Conservation (phyloP, 2,888 invertebrate species). For the Tetrapedia diversipes region DNA sequence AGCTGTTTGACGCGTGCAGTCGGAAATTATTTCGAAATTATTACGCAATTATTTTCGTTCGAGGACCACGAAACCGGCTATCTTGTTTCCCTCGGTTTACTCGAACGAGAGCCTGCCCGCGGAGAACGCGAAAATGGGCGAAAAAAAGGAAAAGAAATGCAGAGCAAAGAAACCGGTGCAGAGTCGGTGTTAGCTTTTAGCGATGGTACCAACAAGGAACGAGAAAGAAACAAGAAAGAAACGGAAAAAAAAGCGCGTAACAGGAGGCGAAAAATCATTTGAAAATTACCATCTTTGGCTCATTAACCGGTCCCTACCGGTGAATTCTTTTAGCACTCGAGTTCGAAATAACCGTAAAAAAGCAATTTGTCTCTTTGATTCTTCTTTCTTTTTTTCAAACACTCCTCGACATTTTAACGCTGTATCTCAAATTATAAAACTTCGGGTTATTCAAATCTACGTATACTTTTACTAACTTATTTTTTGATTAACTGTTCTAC, state of each 20-base stretch:
- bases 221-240: constrained; percentile 38
- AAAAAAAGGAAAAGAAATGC: too few relatives aligned
- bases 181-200: constrained; percentile 67
- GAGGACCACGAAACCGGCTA: constrained; percentile 25
- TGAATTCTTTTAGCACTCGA: constrained; percentile 67
- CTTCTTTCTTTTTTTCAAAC: background rate
- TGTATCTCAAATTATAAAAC: too few relatives aligned
- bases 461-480: too few relatives aligned
- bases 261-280: constrained; percentile 72
- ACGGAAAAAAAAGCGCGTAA: constrained; percentile 34
- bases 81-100: constrained; percentile 58
- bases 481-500: too few relatives aligned
- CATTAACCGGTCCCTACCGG: constrained; percentile 67
- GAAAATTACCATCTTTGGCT: constrained; percentile 72
- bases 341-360: constrained; percentile 2
- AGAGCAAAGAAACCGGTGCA: constrained; percentile 49
- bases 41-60: constrained; percentile 25
- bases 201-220: constrained; percentile 47
- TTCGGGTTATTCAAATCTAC: too few relatives aligned
- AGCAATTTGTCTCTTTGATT: background rate
- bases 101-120: constrained; percentile 39
- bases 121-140: constrained; percentile 49
- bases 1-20: constrained; percentile 10
- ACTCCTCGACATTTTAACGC: background rate
- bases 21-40: constrained; percentile 31